Conservation (phyloP, 2,113 vertebrate genomes). For the Apodemus sylvaticus region DNA sequence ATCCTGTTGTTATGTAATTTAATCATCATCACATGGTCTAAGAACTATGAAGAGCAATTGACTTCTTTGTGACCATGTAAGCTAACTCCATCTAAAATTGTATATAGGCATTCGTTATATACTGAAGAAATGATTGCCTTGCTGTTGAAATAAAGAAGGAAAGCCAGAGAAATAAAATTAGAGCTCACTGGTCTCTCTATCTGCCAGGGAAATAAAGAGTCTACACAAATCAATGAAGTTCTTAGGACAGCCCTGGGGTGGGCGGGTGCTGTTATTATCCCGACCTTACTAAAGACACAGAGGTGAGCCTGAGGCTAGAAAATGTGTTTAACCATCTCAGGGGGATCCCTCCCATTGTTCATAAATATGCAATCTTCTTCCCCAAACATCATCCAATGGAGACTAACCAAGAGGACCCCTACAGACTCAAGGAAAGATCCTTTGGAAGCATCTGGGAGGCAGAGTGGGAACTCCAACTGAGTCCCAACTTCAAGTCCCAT, state of each 20-base stretch:
- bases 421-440: background rate
- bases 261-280: background rate
- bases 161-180: background rate
- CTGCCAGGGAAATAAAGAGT: background rate
- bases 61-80: constrained; percentile 4
- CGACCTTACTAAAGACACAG: background rate
- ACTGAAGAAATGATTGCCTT: background rate
- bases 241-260: background rate
- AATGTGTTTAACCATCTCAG: background rate
- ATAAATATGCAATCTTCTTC: background rate
- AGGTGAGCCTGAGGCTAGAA: background rate
- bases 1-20: background rate
- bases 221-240: background rate
- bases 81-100: background rate
- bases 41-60: background rate
- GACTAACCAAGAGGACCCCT: background rate
- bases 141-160: background rate
- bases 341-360: background rate
- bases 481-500: background rate
- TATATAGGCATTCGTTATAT: background rate
- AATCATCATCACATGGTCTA: background rate
- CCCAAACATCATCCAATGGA: background rate
- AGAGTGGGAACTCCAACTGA: background rate
- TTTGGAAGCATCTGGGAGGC: accelerated
- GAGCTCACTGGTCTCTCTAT: background rate